A percentile compares a stretch with the other conserved stretches of the same genome.
These are phyloP conservation scores for Parazoanthus atlanticus DNA, from an alignment of 92 coral and sea anemone genomes.

Conservation along the genomic window DNA sequence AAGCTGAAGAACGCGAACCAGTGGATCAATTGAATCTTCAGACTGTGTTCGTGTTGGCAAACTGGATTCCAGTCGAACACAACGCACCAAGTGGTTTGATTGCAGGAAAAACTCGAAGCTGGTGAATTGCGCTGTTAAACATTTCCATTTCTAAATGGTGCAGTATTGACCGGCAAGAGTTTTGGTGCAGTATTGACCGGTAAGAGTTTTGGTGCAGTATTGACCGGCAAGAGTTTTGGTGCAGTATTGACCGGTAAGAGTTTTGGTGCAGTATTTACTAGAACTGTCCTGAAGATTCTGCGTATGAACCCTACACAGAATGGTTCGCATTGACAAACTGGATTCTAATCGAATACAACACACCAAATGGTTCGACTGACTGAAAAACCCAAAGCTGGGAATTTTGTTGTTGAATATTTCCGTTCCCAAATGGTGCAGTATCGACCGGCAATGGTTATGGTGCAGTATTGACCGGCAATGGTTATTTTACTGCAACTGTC, in stretches of 20 bases:
- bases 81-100: neutral
- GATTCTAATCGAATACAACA: too few relatives aligned
- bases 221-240: too few relatives aligned
- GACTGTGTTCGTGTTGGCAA: neutral
- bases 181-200: too few relatives aligned
- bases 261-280: too few relatives aligned
- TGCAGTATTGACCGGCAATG: neutral
- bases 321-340: neutral
- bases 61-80: neutral
- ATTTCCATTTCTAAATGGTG: neutral
- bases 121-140: neutral
- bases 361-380: neutral
- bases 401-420: neutral
- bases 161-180: too few relatives aligned
- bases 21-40: too few relatives aligned
- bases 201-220: too few relatives aligned
- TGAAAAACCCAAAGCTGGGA: neutral
- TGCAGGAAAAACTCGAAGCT: neutral
- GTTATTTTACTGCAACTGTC: neutral
- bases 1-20: neutral
- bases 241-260: too few relatives aligned
- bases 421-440: neutral
- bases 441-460: neutral
- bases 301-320: neutral
- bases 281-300: too few relatives aligned